Evolutionary conservation across 92 coral and sea anemone species (phyloP), one percentile per base, ranked within the genome.

Genomic region (Siderastrea radians): DNA sequence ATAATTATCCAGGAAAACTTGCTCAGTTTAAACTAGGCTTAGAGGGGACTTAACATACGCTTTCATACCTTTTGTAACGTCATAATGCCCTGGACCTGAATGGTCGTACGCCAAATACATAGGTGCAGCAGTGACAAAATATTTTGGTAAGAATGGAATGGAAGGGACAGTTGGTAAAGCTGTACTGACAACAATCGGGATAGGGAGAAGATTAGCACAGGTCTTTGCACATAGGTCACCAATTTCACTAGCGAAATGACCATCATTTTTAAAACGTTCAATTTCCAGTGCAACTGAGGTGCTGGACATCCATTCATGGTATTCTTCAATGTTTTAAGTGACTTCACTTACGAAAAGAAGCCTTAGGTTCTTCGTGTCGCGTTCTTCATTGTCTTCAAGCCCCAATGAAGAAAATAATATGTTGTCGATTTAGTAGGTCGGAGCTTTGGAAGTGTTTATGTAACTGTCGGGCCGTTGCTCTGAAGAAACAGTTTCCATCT

Each of bases 31-130:
- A 26, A 26, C 38, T 26, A 26, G 38, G 38, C 38, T 26, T 26
- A 26, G 38, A 26, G 38, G 38, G 38, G 38, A 26, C 38, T 26
- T 26, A 14, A 62, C 17, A 14, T 62, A 38, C 9, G 38, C 38
- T 51, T 75, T 17, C 68, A 49, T 63, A 92, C 95, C 94, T 87
- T 92, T 91, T 45, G 98, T 93, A 14, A 92, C 94, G 74, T 95
- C 96, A 75, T 95, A 95, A 68, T 95, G 96, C 9, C 98, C 95
- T 14, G 95, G 98, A 14, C 93, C 92, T 13, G 95, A 86, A 68
- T 93, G 95, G 51, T 91, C 85, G 60, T 82, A 95, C 9, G 98
- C 95, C 54, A 95, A 75, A 83, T 89, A 91, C 75, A 95, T 74
- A 5, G 98, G 96, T 49, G 67, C 69, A 12, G 90, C 66, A 4